phyloP scores from a whole-genome alignment of 2,113 vertebrate species.

The Lepisosteus osseus region DNA sequence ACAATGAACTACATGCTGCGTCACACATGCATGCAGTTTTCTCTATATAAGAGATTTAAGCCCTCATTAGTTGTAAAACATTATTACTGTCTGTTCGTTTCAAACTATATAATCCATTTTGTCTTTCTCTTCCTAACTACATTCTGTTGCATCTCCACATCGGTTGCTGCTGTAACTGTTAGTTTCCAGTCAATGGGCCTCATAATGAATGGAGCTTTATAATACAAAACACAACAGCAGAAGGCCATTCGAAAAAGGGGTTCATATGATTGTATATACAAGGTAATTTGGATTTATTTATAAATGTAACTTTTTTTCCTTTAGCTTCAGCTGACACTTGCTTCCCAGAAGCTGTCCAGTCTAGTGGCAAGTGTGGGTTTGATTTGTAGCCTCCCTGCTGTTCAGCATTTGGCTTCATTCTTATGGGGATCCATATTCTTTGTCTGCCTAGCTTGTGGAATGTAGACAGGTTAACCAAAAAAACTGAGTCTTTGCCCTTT shows the following conservation, averaged over 20 bases:
- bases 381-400: constrained; percentile 29
- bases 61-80: constrained; percentile 37
- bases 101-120: constrained; percentile 84
- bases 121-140: constrained; percentile 39
- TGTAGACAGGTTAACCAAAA: constrained; percentile 46
- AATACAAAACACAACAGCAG: neutral
- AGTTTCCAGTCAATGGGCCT: constrained; percentile 78
- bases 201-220: constrained; percentile 76
- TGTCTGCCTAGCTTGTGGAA: constrained; percentile 35
- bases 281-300: neutral
- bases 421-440: constrained; percentile 41
- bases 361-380: constrained; percentile 32
- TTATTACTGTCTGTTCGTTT: constrained; percentile 28
- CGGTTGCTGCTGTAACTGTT: constrained; percentile 60
- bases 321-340: neutral
- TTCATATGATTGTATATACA: neutral
- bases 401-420: constrained; percentile 43
- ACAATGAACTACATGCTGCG: neutral
- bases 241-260: neutral
- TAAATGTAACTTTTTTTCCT: neutral
- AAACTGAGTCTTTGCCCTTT: constrained; percentile 37
- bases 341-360: constrained; percentile 32
- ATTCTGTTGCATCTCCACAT: constrained; percentile 33
- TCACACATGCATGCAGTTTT: neutral
- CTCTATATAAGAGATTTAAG: neutral